Percentiles rank a stretch among this genome's conserved stretches.
phyloP scores from a whole-genome alignment of 2,797 vertebrate species.

The Lutra lutra region DNA sequence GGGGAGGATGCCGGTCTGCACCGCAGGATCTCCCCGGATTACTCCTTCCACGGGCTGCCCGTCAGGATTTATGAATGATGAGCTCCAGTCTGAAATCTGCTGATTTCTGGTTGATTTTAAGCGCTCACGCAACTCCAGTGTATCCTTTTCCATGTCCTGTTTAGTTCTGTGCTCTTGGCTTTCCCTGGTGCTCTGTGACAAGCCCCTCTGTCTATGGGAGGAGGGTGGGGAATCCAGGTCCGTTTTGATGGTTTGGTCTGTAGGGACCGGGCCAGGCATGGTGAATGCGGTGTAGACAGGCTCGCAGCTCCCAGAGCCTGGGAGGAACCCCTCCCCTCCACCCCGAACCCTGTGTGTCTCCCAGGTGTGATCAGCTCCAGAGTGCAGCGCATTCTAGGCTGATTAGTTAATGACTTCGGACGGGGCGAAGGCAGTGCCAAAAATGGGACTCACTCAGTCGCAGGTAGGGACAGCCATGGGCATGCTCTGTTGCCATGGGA shows the following conservation, averaged over 20 bases:
- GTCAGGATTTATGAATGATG: neutral
- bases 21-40: neutral
- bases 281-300: neutral
- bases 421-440: neutral
- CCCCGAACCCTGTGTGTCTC: neutral
- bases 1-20: neutral
- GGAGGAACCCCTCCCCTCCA: neutral
- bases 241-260: neutral
- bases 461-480: slow-evolving; percentile 51
- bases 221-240: neutral
- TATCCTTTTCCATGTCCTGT: neutral
- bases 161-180: neutral
- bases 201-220: neutral
- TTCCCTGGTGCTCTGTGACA: neutral
- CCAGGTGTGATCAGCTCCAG: neutral
- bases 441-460: slow-evolving; percentile 32
- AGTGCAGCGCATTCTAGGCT: neutral
- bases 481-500: slow-evolving; percentile 46
- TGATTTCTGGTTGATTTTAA: neutral
- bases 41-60: neutral
- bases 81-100: neutral
- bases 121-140: neutral
- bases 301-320: neutral
- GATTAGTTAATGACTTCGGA: slow-evolving; percentile 57
- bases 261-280: neutral